These are phyloP conservation scores for Acridotheres tristis DNA, from an alignment of 2,797 vertebrate species.

Conservation along the genomic window DNA sequence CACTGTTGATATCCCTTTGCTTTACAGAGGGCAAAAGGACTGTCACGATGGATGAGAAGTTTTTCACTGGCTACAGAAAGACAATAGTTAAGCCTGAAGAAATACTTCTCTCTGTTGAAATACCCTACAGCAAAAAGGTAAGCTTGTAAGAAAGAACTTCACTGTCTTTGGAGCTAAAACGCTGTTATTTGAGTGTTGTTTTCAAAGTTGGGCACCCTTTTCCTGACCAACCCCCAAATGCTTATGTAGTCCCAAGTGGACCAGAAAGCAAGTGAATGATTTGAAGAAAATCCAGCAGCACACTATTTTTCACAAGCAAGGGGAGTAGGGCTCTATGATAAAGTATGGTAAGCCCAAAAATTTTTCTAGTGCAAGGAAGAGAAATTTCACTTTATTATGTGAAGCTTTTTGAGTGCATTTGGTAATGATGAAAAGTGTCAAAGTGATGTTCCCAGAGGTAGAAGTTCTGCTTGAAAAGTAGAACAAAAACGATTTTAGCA, in stretches of 20 bases:
- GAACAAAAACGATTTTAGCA: not conserved
- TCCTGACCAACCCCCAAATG: not conserved
- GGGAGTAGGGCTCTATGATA: not conserved
- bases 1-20: not conserved
- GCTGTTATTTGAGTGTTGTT: not conserved
- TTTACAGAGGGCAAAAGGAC: conserved; percentile 77
- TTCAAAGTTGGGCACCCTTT: not conserved
- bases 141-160: not conserved
- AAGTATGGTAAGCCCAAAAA: not conserved
- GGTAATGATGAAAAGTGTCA: not conserved
- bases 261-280: not conserved
- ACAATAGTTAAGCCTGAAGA: conserved; percentile 81
- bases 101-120: conserved; percentile 83
- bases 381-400: not conserved
- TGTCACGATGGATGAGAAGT: conserved; percentile 82
- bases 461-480: not conserved
- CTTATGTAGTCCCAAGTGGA: not conserved
- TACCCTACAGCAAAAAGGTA: conserved; percentile 86
- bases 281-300: not conserved
- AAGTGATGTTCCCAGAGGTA: not conserved
- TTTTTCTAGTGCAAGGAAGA: not conserved
- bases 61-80: conserved; percentile 85
- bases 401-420: not conserved
- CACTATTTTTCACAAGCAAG: not conserved
- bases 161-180: not conserved